Conservation (phyloP, 2,888 invertebrate species). For the Luperina nickerlii region DNA sequence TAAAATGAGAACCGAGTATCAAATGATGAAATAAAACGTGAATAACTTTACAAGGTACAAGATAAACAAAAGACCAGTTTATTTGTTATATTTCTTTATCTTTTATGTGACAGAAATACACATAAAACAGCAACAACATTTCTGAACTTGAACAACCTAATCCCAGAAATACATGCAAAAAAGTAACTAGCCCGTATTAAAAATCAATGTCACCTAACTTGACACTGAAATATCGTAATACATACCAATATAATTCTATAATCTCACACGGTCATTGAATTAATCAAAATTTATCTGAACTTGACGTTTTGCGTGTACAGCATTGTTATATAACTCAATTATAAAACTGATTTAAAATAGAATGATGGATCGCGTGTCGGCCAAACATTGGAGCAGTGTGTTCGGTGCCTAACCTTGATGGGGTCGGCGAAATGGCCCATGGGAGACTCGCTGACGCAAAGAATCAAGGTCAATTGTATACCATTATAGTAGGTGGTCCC, state of each 20-base stretch:
- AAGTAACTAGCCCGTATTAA: slow-evolving; percentile 3
- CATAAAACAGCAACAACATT: slow-evolving; percentile 10
- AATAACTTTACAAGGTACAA: slow-evolving; percentile 23
- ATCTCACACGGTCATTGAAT: slow-evolving; percentile 46
- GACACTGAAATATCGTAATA: slow-evolving; percentile 38
- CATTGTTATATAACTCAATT: slow-evolving; percentile 55
- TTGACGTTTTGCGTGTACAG: slow-evolving; percentile 48
- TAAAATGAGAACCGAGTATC: slow-evolving; percentile 45
- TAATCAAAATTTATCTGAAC: slow-evolving; percentile 51
- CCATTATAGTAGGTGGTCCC: slow-evolving; percentile 71
- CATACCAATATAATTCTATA: slow-evolving; percentile 48
- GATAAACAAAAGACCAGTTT: slow-evolving; percentile 41
- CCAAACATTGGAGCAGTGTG: slow-evolving; percentile 59
- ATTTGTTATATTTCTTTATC: slow-evolving; percentile 27
- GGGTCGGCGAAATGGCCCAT: slow-evolving; percentile 78
- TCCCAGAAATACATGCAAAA: slow-evolving; percentile 34
- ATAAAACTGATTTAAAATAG: slow-evolving; percentile 47
- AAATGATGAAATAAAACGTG: slow-evolving; percentile 54
- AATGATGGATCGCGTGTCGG: slow-evolving; percentile 67
- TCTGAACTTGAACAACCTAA: background rate
- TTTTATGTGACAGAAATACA: background rate
- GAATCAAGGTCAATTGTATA: slow-evolving; percentile 77
- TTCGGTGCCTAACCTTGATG: slow-evolving; percentile 66
- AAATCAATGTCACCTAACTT: slow-evolving; percentile 27
- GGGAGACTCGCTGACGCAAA: slow-evolving; percentile 79